A percentile compares a stretch with the other conserved stretches of the same genome.
Evolutionary conservation across 2,888 invertebrate species (phyloP).

Genomic region (Lacanobia oleracea): DNA sequence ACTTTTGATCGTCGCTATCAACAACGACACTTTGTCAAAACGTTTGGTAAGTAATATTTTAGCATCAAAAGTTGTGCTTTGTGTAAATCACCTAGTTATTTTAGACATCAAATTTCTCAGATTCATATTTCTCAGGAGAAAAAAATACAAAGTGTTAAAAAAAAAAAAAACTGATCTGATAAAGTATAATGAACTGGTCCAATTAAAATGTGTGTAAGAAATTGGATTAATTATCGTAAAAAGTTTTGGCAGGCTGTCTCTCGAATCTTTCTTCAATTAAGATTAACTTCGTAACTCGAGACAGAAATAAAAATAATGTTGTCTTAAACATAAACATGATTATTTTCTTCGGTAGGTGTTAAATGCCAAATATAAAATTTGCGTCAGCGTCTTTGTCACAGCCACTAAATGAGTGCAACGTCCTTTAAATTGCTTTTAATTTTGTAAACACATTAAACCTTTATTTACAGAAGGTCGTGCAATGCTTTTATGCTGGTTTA

Average conservation of each 20-base stretch:
- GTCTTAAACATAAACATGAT: constrained; percentile 20
- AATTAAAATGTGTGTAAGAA: constrained; percentile 15
- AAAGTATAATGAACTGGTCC: constrained; percentile 5
- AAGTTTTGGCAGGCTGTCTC: constrained; percentile 27
- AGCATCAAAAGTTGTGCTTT: no score
- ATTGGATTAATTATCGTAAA: constrained; percentile 32
- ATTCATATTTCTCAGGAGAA: not conserved
- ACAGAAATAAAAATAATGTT: constrained; percentile 29
- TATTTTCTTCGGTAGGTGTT: constrained; percentile 23
- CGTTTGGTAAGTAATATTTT: not conserved
- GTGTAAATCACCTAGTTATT: no score
- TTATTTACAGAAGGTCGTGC: not conserved
- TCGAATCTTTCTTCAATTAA: constrained; percentile 35
- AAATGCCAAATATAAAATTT: constrained; percentile 43
- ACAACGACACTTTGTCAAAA: no score
- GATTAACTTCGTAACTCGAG: constrained; percentile 34
- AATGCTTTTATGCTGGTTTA: constrained; percentile 4
- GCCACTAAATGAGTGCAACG: constrained; percentile 40
- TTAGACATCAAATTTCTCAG: no score
- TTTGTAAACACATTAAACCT: constrained; percentile 49
- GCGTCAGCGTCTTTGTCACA: constrained; percentile 46
- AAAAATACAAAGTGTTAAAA: not conserved
- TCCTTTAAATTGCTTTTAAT: constrained; percentile 53
- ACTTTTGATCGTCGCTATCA: not conserved
- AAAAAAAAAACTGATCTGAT: not conserved